A percentile compares a stretch with the other conserved stretches of the same genome.
These are phyloP conservation scores for Protonemura montana DNA, from an alignment of 2,888 invertebrate species.

Conservation along the genomic window DNA sequence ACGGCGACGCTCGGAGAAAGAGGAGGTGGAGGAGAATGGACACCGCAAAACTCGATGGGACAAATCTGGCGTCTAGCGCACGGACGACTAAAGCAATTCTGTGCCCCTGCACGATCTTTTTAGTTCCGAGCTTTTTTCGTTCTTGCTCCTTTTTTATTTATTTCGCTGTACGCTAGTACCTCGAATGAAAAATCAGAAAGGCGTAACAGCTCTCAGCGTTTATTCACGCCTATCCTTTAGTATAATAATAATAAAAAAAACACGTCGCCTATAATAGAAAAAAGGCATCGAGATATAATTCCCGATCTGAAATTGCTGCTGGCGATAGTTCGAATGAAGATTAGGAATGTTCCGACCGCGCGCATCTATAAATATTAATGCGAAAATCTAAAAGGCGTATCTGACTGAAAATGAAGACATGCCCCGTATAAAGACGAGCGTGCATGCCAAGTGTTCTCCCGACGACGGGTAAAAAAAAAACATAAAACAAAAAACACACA, in stretches of 20 bases:
- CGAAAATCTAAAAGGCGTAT: constrained; percentile 21
- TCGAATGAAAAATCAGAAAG: constrained; percentile 28
- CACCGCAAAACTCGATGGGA: constrained; percentile 38
- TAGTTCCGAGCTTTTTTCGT: constrained; percentile 8
- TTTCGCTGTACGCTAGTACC: constrained; percentile 14
- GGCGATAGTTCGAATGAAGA: neutral
- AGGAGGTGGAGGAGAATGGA: neutral
- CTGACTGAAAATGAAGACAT: neutral
- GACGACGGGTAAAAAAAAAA: too few relatives aligned
- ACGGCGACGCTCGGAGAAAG: neutral
- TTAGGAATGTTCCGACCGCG: neutral
- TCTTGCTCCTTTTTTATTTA: neutral
- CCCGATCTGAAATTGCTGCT: neutral
- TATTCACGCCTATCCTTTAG: constrained; percentile 22
- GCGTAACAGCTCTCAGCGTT: constrained; percentile 20
- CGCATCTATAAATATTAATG: neutral
- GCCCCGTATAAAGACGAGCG: neutral
- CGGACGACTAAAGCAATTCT: constrained; percentile 34
- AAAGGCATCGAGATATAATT: neutral
- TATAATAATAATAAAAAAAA: constrained; percentile 24
- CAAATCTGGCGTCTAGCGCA: constrained; percentile 37
- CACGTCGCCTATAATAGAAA: neutral
- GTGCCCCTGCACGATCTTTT: constrained; percentile 24
- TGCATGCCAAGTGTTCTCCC: neutral
- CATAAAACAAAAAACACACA: too few relatives aligned